Percentiles rank a stretch among this genome's conserved stretches.
Conservation (phyloP, 2,113 vertebrate genomes). For the Sapajus apella region DNA sequence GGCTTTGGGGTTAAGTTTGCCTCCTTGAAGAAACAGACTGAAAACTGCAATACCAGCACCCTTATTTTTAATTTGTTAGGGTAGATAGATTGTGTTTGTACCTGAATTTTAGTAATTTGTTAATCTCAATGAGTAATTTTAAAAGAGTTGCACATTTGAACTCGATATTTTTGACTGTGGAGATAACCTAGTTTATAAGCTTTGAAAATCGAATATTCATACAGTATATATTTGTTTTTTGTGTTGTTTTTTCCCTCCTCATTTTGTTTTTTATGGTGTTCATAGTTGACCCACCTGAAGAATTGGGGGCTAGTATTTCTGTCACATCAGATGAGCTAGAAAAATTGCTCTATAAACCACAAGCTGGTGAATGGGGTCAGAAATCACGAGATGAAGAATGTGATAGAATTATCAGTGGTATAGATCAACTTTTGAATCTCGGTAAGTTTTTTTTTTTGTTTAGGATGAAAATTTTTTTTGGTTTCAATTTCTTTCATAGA, state of each 20-base stretch:
- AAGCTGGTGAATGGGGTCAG: constrained; percentile 93
- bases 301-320: constrained; percentile 90
- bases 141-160: not conserved
- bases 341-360: constrained; percentile 93
- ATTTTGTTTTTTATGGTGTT: not conserved
- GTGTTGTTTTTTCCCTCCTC: not conserved
- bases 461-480: not conserved
- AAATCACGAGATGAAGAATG: constrained; percentile 91
- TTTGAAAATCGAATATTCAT: not conserved
- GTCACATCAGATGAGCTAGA: constrained; percentile 93
- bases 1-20: not conserved
- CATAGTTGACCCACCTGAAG: constrained; percentile 90
- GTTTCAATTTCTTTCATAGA: not conserved
- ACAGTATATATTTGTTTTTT: not conserved
- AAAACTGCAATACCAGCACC: not conserved
- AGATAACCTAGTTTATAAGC: not conserved
- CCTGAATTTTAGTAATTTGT: not conserved
- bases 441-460: constrained; percentile 81
- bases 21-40: not conserved
- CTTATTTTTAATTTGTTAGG: not conserved
- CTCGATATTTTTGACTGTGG: not conserved
- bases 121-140: not conserved
- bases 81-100: not conserved
- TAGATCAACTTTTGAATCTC: constrained; percentile 93
- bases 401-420: constrained; percentile 91